Percentiles rank a stretch among this genome's conserved stretches.
Evolutionary conservation across 1,140 invertebrate genomes (phyloP).

Genomic region (Bilobella aurantiaca): DNA sequence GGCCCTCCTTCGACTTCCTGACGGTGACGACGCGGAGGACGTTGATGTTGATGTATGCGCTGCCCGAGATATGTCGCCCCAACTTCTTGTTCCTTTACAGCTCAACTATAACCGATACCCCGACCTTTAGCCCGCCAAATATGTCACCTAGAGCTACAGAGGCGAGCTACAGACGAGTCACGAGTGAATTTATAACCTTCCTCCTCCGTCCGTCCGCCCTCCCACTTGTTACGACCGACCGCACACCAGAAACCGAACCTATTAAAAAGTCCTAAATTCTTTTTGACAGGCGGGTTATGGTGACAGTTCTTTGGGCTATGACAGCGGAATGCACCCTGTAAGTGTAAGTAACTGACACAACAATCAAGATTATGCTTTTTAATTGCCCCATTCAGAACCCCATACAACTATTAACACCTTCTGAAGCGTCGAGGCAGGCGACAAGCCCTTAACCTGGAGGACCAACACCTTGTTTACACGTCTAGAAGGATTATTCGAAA

Average conservation of each 20-base stretch:
- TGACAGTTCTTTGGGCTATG: constrained; percentile 33
- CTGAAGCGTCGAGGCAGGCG: no score
- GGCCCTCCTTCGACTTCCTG: neutral
- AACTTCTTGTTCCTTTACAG: neutral
- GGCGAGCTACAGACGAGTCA: no score
- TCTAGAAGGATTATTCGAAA: no score
- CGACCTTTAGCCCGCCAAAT: no score
- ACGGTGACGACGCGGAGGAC: neutral
- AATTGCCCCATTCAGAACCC: neutral
- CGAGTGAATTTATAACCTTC: no score
- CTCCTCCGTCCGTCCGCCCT: no score
- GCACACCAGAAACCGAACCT: no score
- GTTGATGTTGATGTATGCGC: constrained; percentile 5
- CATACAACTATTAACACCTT: neutral
- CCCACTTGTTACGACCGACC: no score
- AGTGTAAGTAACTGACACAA: constrained; percentile 24
- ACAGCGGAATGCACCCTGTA: constrained; percentile 34
- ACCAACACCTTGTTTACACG: no score
- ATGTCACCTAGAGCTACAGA: no score
- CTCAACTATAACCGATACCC: neutral
- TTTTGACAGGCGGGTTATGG: constrained; percentile 31
- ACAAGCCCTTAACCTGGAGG: no score
- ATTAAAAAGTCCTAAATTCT: constrained; percentile 7
- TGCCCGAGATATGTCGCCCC: constrained; percentile 3
- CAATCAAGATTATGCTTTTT: constrained; percentile 8